Percentiles rank a stretch among this genome's conserved stretches.
phyloP scores from a whole-genome alignment of 2,888 invertebrate species.

The Calameuta pallipes region DNA sequence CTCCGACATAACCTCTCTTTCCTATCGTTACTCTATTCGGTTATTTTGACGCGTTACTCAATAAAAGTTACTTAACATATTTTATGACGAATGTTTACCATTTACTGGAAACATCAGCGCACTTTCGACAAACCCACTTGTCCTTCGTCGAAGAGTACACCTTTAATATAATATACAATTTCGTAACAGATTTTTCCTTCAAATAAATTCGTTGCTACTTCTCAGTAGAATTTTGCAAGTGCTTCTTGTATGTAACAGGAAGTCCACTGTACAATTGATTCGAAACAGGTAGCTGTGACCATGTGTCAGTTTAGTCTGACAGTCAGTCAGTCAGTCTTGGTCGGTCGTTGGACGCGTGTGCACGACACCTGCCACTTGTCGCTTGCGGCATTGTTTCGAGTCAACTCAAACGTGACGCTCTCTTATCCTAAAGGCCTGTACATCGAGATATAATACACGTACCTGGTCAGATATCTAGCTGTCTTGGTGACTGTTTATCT shows the following conservation, averaged over 20 bases:
- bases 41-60: not conserved
- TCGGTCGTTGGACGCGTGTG: not conserved
- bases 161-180: not conserved
- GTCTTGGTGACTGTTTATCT: not conserved
- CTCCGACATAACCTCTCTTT: not conserved
- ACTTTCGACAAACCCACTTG: not conserved
- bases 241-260: not conserved
- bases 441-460: not conserved
- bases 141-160: not conserved
- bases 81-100: not conserved
- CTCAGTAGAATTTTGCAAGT: not conserved
- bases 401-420: not conserved
- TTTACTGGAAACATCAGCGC: not conserved
- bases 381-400: not conserved
- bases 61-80: not conserved
- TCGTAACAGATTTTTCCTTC: not conserved
- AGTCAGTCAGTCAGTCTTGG: not conserved
- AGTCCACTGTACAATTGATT: not conserved
- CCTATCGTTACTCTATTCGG: not conserved
- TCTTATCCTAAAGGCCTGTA: not conserved
- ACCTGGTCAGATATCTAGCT: not conserved
- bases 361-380: not conserved
- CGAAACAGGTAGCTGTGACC: not conserved
- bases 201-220: not conserved
- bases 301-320: not conserved